Base-by-base conservation (phyloP, 2,888 invertebrate genomes). In the Pristionchus arcanus region DNA sequence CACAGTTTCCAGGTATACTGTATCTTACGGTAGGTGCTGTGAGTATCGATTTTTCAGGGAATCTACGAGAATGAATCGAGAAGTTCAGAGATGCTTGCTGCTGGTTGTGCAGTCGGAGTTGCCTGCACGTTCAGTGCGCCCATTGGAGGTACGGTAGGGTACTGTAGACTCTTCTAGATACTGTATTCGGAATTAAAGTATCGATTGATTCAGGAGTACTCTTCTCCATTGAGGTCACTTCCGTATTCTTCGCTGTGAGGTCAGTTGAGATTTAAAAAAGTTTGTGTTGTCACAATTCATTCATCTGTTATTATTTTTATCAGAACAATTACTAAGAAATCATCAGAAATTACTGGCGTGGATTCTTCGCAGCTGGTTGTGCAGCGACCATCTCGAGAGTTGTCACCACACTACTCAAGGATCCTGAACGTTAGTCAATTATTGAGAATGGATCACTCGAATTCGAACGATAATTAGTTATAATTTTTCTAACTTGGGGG, bases 101-200 rank as follows among this genome's bases (percentile, higher is more conserved):
- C 98, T 0, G 99, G 98, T 0, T 98, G 98, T 96, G 99, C 99
- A 0, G 98, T 98, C 0, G 98, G 98, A 0, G 98, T 98, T 0
- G 97, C 97, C 0, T 97, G 97, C 63, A 98, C 98, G 94, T 99
- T 99, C 96, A 98, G 98, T 0, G 98, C 98, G 0, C 98, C 98
- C 0, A 98, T 98, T 31, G 98, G 98, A 95, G 98, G 98, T 94
- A 81, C 13, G 71, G 83, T 53, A 74, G 37, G 4, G 15, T 28
- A 68, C 5, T 3, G 2, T 9, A 28, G n/a, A 7, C 4, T 28
- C 16, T 37, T 42, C 37, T 31, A 9, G 16, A 5, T 34, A 31
- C 25, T 49, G 42, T 49, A 49, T 49, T 3, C 9, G 9, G 21
- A 16, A 59, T 59, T 59, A 31, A 11, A 9, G 68, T 34, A 74